Base-by-base conservation (phyloP, 2,888 invertebrate species). In the Campoletis raptor region DNA sequence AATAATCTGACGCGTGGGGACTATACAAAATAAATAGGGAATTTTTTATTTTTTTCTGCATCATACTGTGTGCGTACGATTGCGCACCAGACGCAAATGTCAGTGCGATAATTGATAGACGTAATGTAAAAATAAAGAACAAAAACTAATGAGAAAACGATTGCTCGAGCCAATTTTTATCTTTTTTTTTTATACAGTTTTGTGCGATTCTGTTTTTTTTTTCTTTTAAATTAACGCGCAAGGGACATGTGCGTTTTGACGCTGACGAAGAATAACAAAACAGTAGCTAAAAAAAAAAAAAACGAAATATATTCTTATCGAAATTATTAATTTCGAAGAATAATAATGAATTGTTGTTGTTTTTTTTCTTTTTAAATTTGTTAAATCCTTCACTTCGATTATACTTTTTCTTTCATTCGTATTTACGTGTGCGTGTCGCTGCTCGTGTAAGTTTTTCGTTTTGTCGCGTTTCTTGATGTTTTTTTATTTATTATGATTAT, bases 21-120 rank as follows among this genome's bases (percentile, higher is more conserved):
- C 86, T 86, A 86, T 86, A 86, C 86, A 86, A 86, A 86, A 86
- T 86, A 86, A 86, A 86, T 86, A 86, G 72, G 80, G 77, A 81
- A 42, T 36, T 64, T 24, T 37, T 79, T 45, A 45, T 76, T 70
- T 9, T 57, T 42, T 64, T 83, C 82, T 79, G 81, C 81, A 70
- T 80, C 54, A 85, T 82, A 80, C 52, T 10, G 76, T 79, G 74
- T 82, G 79, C 42, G 67, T 81, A 85, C 66, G 82, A 87, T 80
- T 66, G 40, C 54, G 69, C 79, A 66, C 76, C 70, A 21, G 24
- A 61, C 61, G 61, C 48, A 48, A 69, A 83, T 81, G 80, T 83
- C 83, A 83, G 66, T 69, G 73, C 72, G 70, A 61, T 61, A 64
- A 45, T 42, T 12, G 48, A n/a, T 48, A 54, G 70, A 67, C 57